A percentile compares a stretch with the other conserved stretches of the same genome.
Evolutionary conservation across 2,888 invertebrate species (phyloP).

Genomic region (Nowickia ferox): DNA sequence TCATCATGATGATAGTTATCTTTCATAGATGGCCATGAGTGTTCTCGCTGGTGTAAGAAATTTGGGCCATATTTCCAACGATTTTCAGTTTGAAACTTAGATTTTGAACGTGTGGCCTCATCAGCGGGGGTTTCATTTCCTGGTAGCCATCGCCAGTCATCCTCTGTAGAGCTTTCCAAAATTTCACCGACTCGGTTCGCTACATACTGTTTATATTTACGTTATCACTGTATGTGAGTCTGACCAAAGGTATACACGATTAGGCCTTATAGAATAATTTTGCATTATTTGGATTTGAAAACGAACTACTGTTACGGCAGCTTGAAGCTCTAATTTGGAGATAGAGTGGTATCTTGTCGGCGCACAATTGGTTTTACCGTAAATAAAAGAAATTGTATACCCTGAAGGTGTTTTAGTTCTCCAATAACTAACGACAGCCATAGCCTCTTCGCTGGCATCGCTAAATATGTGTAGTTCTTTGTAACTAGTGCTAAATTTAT

Average conservation of each 20-base stretch:
- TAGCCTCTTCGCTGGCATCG: constrained; percentile 12
- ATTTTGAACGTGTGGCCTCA: constrained; percentile 36
- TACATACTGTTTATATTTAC: constrained; percentile 60
- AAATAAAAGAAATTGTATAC: background rate
- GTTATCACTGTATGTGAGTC: constrained; percentile 52
- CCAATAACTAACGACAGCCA: constrained; percentile 21
- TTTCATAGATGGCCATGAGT: constrained; percentile 14
- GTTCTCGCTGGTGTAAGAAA: constrained; percentile 26
- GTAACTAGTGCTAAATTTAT: background rate
- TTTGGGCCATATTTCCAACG: constrained; percentile 39
- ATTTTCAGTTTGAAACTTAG: constrained; percentile 7
- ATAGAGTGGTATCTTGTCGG: background rate
- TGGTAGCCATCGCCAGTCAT: constrained; percentile 42
- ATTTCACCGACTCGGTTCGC: constrained; percentile 48
- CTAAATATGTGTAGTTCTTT: constrained; percentile 11
- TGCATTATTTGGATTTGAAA: too few relatives aligned
- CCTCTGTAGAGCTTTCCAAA: constrained; percentile 15
- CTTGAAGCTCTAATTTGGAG: too few relatives aligned
- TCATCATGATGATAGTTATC: background rate
- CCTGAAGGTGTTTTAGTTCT: background rate
- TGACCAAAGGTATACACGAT: constrained; percentile 4
- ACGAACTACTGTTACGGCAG: too few relatives aligned
- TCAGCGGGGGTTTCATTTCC: constrained; percentile 32
- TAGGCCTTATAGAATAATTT: too few relatives aligned
- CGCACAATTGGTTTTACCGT: constrained; percentile 20